Base-by-base conservation (phyloP, 2,888 invertebrate species). In the Agrochola lychnidis region DNA sequence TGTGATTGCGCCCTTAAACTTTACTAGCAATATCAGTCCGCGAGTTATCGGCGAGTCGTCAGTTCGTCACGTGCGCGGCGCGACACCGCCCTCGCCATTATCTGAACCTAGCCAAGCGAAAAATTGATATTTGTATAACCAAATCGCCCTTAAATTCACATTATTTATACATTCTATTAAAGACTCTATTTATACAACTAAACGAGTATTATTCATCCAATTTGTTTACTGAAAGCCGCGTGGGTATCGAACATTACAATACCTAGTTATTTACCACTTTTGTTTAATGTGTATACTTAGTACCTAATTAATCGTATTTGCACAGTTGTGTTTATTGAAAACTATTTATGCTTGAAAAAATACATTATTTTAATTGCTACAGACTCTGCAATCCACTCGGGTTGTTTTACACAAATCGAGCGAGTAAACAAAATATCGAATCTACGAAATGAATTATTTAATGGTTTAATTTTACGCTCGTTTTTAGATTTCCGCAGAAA, bases 91-190 rank as follows among this genome's bases (percentile, higher is more conserved):
- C 81, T 74, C 66, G 12, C 81, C 83, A 88, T 87, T 88, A 92
- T 91, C 89, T 89, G 82, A 81, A 87, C 87, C 89, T 90, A 91
- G 90, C 90, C 91, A 91, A 92, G 91, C 94, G 93, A 91, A 91
- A 94, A 94, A 95, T 95, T 94, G 93, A 92, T 93, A 92, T 93
- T 91, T 90, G 91, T 91, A 89, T 90, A 86, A 82, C 81, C 75
- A 87, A 88, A 88, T 85, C 81, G 78, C 74, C 62, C 77, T 81
- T 82, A 82, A 70, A 87, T 74, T 83, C 71, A 72, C 64, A 86
- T 87, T 78, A 79, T 79, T 82, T 82, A 84, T 78, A 78, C 76
- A 83, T 82, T 82, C 79, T 70, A 77, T 84, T 71, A 72, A 73
- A 78, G 69, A 75, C 78, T 74, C 64, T 81, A 79, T 75, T 53